A percentile compares a stretch with the other conserved stretches of the same genome.
Conservation (phyloP, 2,797 vertebrate species). For the Lutra lutra region DNA sequence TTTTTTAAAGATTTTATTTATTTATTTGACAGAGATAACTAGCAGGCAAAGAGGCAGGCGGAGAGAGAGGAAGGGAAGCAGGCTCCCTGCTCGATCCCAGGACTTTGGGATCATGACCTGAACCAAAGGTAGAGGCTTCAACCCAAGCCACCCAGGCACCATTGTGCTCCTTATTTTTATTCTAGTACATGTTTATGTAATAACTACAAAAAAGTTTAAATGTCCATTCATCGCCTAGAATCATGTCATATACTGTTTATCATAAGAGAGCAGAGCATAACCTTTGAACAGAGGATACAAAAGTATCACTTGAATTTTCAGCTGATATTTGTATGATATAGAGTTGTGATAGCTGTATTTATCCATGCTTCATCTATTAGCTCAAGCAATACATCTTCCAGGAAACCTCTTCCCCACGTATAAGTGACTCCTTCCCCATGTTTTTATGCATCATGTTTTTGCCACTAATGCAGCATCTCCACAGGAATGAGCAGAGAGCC, state of each 20-base stretch:
- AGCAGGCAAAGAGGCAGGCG: no score
- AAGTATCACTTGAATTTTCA: not conserved
- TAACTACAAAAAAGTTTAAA: conserved; percentile 57
- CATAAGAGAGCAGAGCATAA: not conserved
- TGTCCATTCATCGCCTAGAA: not conserved
- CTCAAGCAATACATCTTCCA: not conserved
- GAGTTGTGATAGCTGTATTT: not conserved
- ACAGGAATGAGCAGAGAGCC: no score
- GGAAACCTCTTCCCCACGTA: not conserved
- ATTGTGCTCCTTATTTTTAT: conserved; percentile 45
- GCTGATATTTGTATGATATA: not conserved
- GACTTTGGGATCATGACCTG: no score
- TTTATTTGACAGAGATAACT: no score
- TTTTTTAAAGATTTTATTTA: not conserved
- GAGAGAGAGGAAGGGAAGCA: no score
- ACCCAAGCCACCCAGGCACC: no score
- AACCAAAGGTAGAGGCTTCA: no score
- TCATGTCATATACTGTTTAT: not conserved
- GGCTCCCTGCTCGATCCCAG: no score
- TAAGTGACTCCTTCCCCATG: not conserved
- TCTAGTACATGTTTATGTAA: conserved; percentile 11
- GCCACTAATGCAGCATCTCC: not conserved
- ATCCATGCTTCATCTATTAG: not conserved
- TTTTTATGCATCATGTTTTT: conserved; percentile 20
- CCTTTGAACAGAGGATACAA: not conserved